phyloP scores from a whole-genome alignment of 1,140 invertebrate genomes.

The Nylanderia fulva region DNA sequence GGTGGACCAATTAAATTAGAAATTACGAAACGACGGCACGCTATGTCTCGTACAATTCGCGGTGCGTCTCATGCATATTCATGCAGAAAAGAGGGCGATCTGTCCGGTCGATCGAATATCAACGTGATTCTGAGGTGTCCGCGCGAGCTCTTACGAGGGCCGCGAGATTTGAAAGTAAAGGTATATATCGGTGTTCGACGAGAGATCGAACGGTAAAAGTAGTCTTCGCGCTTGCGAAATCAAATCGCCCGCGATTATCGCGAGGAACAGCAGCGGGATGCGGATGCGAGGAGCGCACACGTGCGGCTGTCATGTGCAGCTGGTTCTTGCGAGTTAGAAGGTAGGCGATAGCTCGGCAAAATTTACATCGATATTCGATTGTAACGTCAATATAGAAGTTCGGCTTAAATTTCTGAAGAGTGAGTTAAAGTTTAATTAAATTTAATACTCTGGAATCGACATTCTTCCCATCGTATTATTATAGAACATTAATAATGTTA shows the following conservation, averaged over 20 bases:
- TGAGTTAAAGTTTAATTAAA: neutral
- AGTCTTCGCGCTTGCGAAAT: conserved; percentile 73
- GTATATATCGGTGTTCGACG: conserved; percentile 37
- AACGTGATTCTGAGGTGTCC: conserved; percentile 63
- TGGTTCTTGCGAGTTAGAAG: conserved; percentile 4
- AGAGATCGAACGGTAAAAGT: conserved; percentile 57
- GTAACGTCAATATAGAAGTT: neutral
- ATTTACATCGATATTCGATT: neutral
- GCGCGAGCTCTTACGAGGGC: conserved; percentile 71
- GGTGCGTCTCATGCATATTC: conserved; percentile 67
- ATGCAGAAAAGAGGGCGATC: conserved; percentile 28
- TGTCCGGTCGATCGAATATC: neutral
- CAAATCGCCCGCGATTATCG: conserved; percentile 51
- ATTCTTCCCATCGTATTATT: neutral
- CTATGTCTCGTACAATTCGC: conserved; percentile 12
- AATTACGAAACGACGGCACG: conserved; percentile 57
- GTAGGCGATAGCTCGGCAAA: neutral
- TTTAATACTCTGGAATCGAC: neutral
- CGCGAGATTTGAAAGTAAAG: conserved; percentile 70
- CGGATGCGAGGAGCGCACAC: conserved; percentile 52
- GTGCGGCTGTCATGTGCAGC: neutral
- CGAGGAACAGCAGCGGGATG: conserved; percentile 52
- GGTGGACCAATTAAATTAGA: conserved; percentile 48
- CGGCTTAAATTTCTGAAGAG: neutral
- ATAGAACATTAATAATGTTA: neutral